Evolutionary conservation across 2,113 vertebrate genomes (phyloP), one percentile per base, ranked within the genome.

Genomic region (Grallaria varia): DNA sequence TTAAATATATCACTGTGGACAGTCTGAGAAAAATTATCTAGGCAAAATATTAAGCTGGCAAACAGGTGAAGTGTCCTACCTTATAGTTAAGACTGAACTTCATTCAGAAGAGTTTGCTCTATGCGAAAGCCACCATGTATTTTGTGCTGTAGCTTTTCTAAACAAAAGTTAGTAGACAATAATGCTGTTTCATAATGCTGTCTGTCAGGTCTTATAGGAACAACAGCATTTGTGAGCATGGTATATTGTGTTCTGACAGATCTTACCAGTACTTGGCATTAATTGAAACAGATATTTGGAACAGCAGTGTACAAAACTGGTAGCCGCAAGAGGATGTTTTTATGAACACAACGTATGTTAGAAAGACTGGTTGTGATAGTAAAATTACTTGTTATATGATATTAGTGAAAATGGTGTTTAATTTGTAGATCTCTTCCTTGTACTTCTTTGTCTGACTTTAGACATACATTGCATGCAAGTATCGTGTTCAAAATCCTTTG

Each of bases 401-500:
- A 30, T 20, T 40, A 71, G 6, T 68, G 28, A 49, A 85, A 85
- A 79, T 37, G 2, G 5, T 35, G 8, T 63, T 85, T 31, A 23
- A 24, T 80, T 77, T 79, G 8, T 55, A 49, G 5, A 24, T 30
- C 6, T 60, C 9, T 59, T 88, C 30, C 55, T 74, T 7, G 3
- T 56, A 52, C 15, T 71, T 72, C 23, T 44, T 33, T 56, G 21
- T 56, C 27, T 87, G 69, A 25, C 22, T 52, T 66, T 64, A 40
- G 23, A 58, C 1, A 0, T 14, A 17, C 2, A 4, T 49, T 50
- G 22, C 13, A 14, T 52, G 5, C 8, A 84, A 58, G 14, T n/a
- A 23, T 67, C 8, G 2, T 27, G 19, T 50, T 5, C 23, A 39
- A n/a, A 52, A 52, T 0, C 16, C 16, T 5, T n/a, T 55, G 11